Base-by-base conservation (phyloP, 1,140 invertebrate genomes). In the Drosophila melanica region DNA sequence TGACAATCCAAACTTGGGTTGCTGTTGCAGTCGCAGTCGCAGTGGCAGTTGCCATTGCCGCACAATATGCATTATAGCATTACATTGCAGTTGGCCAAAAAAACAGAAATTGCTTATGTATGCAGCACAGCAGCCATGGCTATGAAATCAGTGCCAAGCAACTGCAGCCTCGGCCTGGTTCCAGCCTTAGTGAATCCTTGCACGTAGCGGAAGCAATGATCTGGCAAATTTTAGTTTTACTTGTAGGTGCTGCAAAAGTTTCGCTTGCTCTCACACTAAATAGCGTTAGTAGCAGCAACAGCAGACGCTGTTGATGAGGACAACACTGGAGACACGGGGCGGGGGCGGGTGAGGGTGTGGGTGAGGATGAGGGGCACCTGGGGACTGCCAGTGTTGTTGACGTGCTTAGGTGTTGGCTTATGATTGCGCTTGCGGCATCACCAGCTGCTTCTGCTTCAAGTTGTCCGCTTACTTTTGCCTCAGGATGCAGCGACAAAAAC, bases 361-460 rank as follows among this genome's bases (percentile, higher is more conserved):
- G n/a, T 5, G 27, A 35, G 23, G 18, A 18, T 5, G 8, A 12
- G 42, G 20, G 14, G n/a, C 27, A 57, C 55, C 70, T 68, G 63
- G 50, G 55, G 41, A 35, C 57, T 68, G 69, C 45, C 70, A 68
- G 58, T 87, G 82, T 85, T 87, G 82, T 87, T 87, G 84, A 87
- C 82, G 82, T 87, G 82, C 82, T 87, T 87, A 89, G 82, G 82
- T 87, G 84, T 87, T 87, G 84, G 82, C 84, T 87, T 87, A 87
- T 87, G 82, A 87, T 87, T 87, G 82, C 79, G 65, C 76, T 78
- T 69, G 57, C 53, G 73, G 79, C 60, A 58, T 30, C 60, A 67
- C 57, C 79, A 81, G 79, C 73, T 87, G 81, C 78, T 78, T 37
- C 55, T 66, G 18, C 54, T 69, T n/a, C 45, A 44, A 33, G n/a